Evolutionary conservation across 2,113 vertebrate species (phyloP).

Genomic region (Lepus americanus): DNA sequence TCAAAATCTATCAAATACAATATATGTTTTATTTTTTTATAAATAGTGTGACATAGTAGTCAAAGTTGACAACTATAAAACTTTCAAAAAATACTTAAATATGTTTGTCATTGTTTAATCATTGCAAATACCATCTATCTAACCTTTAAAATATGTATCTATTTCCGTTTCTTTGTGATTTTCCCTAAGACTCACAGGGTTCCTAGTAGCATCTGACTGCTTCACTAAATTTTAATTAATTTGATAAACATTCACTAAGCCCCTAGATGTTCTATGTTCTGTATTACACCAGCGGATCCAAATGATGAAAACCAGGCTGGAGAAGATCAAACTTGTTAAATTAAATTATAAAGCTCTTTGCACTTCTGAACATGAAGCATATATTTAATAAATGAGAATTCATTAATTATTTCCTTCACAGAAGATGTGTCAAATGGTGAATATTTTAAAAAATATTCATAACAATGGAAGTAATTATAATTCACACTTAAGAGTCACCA

Average conservation of each 20-base stretch:
- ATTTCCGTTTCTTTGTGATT: background rate
- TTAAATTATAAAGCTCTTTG: constrained; percentile 12
- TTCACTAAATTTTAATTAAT: constrained; percentile 41
- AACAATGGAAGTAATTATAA: constrained; percentile 28
- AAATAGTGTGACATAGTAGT: background rate
- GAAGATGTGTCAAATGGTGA: background rate
- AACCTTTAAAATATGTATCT: background rate
- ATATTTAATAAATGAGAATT: constrained; percentile 46
- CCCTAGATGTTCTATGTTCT: background rate
- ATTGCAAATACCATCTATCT: background rate
- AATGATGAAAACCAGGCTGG: background rate
- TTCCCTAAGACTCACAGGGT: background rate
- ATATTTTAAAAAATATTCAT: constrained; percentile 24
- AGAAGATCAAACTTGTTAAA: background rate
- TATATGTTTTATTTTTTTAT: background rate
- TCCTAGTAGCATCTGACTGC: background rate
- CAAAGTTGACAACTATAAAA: background rate
- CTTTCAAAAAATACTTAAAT: constrained; percentile 38
- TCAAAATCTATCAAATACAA: background rate
- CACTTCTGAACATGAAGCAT: background rate
- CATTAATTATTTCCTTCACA: constrained; percentile 43
- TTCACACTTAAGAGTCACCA: background rate
- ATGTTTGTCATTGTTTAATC: background rate
- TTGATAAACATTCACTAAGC: background rate
- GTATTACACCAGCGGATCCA: background rate